A percentile compares a stretch with the other conserved stretches of the same genome.
These are phyloP conservation scores for Alfaro cultratus DNA, from an alignment of 2,797 vertebrate genomes.

Conservation along the genomic window DNA sequence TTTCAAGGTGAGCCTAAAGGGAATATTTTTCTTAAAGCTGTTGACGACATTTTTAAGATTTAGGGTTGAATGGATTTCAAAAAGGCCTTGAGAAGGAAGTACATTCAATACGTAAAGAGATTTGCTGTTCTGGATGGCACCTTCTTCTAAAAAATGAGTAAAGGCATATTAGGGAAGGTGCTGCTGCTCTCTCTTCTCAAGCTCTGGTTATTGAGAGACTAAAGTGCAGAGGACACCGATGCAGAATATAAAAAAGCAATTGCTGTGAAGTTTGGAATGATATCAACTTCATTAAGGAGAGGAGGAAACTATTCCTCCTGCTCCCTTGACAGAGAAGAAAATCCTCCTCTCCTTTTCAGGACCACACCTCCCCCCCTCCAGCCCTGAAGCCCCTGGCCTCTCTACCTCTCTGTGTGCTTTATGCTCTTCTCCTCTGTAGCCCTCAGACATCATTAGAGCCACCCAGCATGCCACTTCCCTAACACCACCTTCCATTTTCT, in stretches of 20 bases:
- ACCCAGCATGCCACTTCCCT: conserved; percentile 71
- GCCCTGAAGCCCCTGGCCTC: conserved; percentile 1
- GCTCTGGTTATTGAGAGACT: conserved; percentile 5
- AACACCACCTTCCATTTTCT: conserved; percentile 75
- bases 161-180: neutral
- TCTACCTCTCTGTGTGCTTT: conserved; percentile 47
- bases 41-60: conserved; percentile 5
- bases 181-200: neutral
- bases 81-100: neutral
- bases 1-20: neutral
- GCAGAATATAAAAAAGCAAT: conserved; percentile 30
- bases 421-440: conserved; percentile 61
- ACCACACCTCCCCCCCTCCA: conserved; percentile 24
- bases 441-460: conserved; percentile 78
- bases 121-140: conserved; percentile 3
- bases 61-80: conserved; percentile 14
- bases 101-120: neutral
- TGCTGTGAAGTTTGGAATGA: conserved; percentile 34
- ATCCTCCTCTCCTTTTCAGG: conserved; percentile 33
- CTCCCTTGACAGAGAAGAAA: conserved; percentile 50
- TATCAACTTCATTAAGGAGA: conserved; percentile 60
- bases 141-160: conserved; percentile 14
- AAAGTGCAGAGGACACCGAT: conserved; percentile 32
- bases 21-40: neutral
- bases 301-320: conserved; percentile 44